phyloP scores from a whole-genome alignment of 1,140 invertebrate genomes.

The Drosophila leontia region DNA sequence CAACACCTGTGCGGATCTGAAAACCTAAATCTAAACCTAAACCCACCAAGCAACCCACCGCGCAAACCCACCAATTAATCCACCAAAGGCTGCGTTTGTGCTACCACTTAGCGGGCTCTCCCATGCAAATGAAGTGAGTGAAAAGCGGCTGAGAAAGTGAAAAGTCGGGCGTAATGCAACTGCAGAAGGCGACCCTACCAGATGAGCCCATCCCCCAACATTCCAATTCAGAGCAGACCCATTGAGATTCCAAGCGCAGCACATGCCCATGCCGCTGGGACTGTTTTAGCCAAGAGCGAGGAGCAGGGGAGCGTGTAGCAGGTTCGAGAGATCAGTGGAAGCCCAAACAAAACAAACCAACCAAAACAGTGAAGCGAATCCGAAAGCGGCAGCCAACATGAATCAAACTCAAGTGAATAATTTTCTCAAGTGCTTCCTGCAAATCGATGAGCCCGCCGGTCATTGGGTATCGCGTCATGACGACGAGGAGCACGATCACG shows the following conservation, averaged over 20 bases:
- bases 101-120: constrained; percentile 18
- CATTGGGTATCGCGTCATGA: constrained; percentile 49
- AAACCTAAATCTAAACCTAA: not conserved
- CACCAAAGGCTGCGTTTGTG: constrained; percentile 17
- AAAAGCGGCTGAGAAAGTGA: constrained; percentile 39
- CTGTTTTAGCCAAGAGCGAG: constrained; percentile 35
- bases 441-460: constrained; percentile 73
- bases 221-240: constrained; percentile 6
- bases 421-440: constrained; percentile 81
- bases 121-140: constrained; percentile 35
- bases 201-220: constrained; percentile 39
- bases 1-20: constrained; percentile 20
- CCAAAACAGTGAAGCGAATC: constrained; percentile 11
- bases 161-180: constrained; percentile 42
- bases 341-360: constrained; percentile 38
- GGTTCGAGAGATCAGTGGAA: constrained; percentile 34
- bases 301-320: constrained; percentile 23
- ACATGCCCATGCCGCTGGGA: constrained; percentile 36
- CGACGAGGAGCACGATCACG: constrained; percentile 77
- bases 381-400: constrained; percentile 54
- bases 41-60: not conserved
- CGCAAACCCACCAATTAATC: constrained; percentile 5
- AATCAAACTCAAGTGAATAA: constrained; percentile 81
- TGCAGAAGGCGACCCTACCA: constrained; percentile 23
- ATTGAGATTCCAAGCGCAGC: constrained; percentile 46